Evolutionary conservation across 2,888 invertebrate species (phyloP), one percentile per base, ranked within the genome.

Genomic region (Trichopria drosophilae): DNA sequence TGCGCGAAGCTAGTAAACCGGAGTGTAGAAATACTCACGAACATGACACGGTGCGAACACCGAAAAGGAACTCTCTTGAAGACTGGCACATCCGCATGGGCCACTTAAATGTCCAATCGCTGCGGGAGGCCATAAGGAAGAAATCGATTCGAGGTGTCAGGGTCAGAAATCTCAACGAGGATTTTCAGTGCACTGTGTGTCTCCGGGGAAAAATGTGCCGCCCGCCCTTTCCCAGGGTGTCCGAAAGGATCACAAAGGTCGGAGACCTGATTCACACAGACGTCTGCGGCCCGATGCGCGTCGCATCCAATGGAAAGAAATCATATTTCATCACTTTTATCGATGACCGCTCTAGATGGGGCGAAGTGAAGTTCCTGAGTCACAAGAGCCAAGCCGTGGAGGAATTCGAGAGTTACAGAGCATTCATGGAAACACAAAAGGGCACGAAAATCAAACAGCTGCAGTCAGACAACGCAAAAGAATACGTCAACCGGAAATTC

Each of bases 191-290:
- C n/a, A n/a, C n/a, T n/a, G n/a, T n/a, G n/a, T n/a, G n/a, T n/a
- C n/a, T n/a, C n/a, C n/a, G n/a, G n/a, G n/a, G n/a, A 37, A 12
- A 40, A 20, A 44, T 51, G 39, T 15, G 4, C 18, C 34, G 45
- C 2, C 3, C 22, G 9, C 26, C 46, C 4, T 51, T 51, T 10
- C 37, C 41, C 3, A 41, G 37, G 24, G 12, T 5, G 16, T 42
- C 47, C 2, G 28, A 15, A 1, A 47, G 31, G 12, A 36, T 13
- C n/a, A 41, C 52, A 3, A 4, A 9, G 1, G 10, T 34, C 10
- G 37, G 62, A 10, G 60, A 65, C 5, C 45, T 64, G 6, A 50
- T 66, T 6, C n/a, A n/a, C n/a, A n/a, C n/a, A n/a, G n/a, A n/a
- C n/a, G n/a, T n/a, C n/a, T n/a, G n/a, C n/a, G n/a, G n/a, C n/a